Conservation (phyloP, 2,113 vertebrate genomes). For the Silurus asotus region DNA sequence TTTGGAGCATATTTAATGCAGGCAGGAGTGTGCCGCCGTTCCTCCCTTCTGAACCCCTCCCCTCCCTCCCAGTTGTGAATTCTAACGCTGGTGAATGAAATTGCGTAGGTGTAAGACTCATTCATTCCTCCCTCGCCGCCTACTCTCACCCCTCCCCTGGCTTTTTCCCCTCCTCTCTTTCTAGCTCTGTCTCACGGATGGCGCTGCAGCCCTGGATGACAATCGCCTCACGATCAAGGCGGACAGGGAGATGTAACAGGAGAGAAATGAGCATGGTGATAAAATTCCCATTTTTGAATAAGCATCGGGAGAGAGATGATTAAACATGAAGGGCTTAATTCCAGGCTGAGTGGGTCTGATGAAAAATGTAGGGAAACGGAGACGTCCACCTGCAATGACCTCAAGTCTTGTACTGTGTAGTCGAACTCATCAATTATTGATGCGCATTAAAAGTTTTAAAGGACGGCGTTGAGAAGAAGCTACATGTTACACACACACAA, state of each 20-base stretch:
- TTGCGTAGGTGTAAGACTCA: slow-evolving; percentile 73
- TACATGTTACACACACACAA: slow-evolving; percentile 46
- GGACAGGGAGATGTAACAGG: background rate
- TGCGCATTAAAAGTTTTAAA: slow-evolving; percentile 52
- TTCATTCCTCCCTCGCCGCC: slow-evolving; percentile 67
- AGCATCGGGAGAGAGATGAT: background rate
- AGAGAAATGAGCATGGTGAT: background rate
- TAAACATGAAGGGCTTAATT: slow-evolving; percentile 12
- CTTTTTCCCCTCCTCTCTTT: slow-evolving; percentile 21
- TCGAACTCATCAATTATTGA: slow-evolving; percentile 49
- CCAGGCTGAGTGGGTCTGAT: slow-evolving; percentile 24
- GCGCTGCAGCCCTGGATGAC: slow-evolving; percentile 35
- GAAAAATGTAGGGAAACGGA: slow-evolving; percentile 50
- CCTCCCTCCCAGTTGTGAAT: slow-evolving; percentile 68
- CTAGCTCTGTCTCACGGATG: slow-evolving; percentile 24
- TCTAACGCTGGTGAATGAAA: slow-evolving; percentile 78
- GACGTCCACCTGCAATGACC: slow-evolving; percentile 42
- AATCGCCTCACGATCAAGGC: slow-evolving; percentile 3
- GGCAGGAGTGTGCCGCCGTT: slow-evolving; percentile 67
- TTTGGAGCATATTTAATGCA: slow-evolving; percentile 69
- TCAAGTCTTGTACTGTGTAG: slow-evolving; percentile 46
- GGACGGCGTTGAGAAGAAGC: slow-evolving; percentile 38
- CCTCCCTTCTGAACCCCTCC: slow-evolving; percentile 59
- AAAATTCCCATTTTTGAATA: background rate
- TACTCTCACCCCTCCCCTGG: slow-evolving; percentile 55